Evolutionary conservation across 2,113 vertebrate species (phyloP).

Genomic region (Willisornis vidua): DNA sequence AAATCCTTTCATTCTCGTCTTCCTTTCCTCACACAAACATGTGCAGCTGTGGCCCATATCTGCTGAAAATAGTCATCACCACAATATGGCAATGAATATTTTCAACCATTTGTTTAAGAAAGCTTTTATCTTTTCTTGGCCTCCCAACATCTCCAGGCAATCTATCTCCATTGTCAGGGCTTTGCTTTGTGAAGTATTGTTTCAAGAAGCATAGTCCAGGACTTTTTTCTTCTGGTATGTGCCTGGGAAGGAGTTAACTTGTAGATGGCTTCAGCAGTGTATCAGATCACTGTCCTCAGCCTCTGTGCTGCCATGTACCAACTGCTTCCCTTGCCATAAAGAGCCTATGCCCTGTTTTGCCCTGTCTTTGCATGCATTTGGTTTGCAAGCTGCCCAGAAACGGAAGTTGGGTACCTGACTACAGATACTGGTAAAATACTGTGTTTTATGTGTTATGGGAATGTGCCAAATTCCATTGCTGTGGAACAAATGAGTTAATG

Average conservation of each 20-base stretch:
- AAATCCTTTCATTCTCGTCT: constrained; percentile 36
- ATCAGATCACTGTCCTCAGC: neutral
- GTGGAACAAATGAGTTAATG: neutral
- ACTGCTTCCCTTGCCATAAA: neutral
- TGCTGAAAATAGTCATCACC: constrained; percentile 51
- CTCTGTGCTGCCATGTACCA: neutral
- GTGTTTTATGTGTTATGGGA: neutral
- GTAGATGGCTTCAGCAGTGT: neutral
- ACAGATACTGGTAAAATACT: neutral
- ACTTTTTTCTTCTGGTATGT: neutral
- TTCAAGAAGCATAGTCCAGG: neutral
- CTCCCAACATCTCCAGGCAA: neutral
- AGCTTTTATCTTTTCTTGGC: constrained; percentile 62
- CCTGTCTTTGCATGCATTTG: neutral
- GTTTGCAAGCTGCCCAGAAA: neutral
- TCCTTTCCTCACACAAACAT: constrained; percentile 46
- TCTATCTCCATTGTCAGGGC: constrained; percentile 41
- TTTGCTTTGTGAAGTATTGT: constrained; percentile 23
- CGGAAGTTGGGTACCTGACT: neutral
- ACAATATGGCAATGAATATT: constrained; percentile 54
- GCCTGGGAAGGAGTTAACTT: constrained; percentile 19
- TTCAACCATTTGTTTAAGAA: constrained; percentile 49
- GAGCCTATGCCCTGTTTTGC: neutral
- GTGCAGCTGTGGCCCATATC: constrained; percentile 49
- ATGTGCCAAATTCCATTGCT: neutral